phyloP scores from a whole-genome alignment of 1,140 invertebrate genomes.

The Drosophila suzukii region DNA sequence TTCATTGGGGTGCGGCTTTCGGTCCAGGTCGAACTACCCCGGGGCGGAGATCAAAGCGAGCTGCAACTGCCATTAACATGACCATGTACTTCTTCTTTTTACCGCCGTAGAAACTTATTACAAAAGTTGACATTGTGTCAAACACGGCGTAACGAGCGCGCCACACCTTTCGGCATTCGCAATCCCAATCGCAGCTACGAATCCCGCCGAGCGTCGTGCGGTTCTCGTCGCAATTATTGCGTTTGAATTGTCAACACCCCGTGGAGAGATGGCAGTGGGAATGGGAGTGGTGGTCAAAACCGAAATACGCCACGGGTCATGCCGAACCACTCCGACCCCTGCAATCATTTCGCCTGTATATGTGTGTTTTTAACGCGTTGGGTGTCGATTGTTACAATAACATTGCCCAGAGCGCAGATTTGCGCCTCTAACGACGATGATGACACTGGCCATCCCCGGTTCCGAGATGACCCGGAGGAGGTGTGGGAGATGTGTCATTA shows the following conservation, averaged over 20 bases:
- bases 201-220: conserved; percentile 64
- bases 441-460: conserved; percentile 22
- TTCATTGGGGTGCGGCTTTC: conserved; percentile 63
- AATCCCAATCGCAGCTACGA: conserved; percentile 38
- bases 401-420: conserved; percentile 75
- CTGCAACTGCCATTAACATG: conserved; percentile 58
- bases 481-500: conserved; percentile 63
- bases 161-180: conserved; percentile 30
- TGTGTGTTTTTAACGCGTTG: conserved; percentile 57
- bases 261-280: conserved; percentile 47
- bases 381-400: conserved; percentile 81
- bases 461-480: conserved; percentile 17
- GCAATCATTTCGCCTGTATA: conserved; percentile 13
- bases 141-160: conserved; percentile 75
- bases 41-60: conserved; percentile 65
- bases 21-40: conserved; percentile 55
- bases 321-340: conserved; percentile 2
- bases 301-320: conserved; percentile 64
- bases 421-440: conserved; percentile 66
- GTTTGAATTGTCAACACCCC: conserved; percentile 81
- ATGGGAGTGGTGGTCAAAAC: conserved; percentile 57
- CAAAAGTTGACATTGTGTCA: conserved; percentile 81
- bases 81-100: conserved; percentile 31
- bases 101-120: conserved; percentile 69
- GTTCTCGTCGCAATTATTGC: conserved; percentile 78